A percentile compares a stretch with the other conserved stretches of the same genome.
Evolutionary conservation across 2,888 invertebrate genomes (phyloP).

Genomic region (Acanthosepion pharaonis): DNA sequence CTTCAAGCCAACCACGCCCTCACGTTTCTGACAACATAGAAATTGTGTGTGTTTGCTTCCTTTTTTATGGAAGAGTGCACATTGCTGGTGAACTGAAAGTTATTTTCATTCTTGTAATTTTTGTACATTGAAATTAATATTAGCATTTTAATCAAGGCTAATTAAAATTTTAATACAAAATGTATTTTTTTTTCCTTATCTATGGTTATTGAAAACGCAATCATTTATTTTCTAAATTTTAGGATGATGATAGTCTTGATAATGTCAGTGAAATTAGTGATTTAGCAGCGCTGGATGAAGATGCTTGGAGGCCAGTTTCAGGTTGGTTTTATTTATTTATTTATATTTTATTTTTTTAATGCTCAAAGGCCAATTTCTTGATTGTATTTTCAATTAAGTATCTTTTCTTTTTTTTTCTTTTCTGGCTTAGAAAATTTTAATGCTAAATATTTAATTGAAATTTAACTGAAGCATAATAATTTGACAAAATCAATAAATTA

Average conservation of each 20-base stretch:
- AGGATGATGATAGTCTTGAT: constrained; percentile 52
- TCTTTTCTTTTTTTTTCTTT: background rate
- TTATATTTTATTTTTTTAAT: too few species aligned
- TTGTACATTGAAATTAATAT: too few species aligned
- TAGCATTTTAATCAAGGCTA: too few species aligned
- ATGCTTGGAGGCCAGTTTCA: constrained; percentile 81
- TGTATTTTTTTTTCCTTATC: background rate
- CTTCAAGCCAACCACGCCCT: too few species aligned
- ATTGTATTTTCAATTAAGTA: background rate
- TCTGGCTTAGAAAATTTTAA: too few species aligned
- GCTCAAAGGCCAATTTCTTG: background rate
- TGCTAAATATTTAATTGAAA: too few species aligned
- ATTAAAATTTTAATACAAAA: background rate
- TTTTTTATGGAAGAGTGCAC: too few species aligned
- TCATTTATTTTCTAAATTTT: background rate
- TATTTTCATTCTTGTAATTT: too few species aligned
- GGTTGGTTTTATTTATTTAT: constrained; percentile 64
- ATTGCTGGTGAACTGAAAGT: too few species aligned
- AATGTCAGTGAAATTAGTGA: constrained; percentile 78
- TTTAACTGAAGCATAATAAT: background rate
- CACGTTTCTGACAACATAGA: too few species aligned
- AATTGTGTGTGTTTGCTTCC: too few species aligned
- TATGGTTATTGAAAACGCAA: too few species aligned
- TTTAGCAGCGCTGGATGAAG: constrained; percentile 79
- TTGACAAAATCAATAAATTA: background rate